phyloP scores from a whole-genome alignment of 2,113 vertebrate species.

The Myodes glareolus region DNA sequence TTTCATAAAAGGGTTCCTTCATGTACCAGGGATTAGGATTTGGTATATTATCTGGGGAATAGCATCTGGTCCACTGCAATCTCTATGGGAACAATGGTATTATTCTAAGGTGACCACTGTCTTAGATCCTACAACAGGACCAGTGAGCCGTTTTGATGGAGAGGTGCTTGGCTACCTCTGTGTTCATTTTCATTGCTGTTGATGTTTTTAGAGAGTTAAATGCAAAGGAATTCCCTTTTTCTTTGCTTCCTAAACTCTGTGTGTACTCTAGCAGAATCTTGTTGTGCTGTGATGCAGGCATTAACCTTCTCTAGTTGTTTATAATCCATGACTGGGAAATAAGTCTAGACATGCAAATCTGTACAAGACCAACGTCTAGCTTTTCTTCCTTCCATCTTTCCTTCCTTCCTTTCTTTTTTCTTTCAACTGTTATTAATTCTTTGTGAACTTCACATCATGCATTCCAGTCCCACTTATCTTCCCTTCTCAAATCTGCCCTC shows the following conservation, averaged over 20 bases:
- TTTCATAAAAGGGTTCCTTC: background rate
- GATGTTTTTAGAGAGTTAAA: background rate
- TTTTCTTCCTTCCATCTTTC: no score
- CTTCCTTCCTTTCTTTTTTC: no score
- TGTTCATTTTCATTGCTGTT: background rate
- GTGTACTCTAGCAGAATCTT: background rate
- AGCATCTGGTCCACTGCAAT: background rate
- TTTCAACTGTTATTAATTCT: background rate
- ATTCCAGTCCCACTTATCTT: background rate
- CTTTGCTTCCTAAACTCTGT: background rate
- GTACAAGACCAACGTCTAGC: background rate
- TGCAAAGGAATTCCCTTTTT: background rate
- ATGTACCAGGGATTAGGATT: background rate
- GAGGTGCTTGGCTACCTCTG: background rate
- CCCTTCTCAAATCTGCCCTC: background rate
- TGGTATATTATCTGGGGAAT: background rate
- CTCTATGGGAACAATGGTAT: background rate
- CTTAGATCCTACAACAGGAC: background rate
- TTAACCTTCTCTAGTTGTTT: background rate
- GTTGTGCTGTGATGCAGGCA: background rate
- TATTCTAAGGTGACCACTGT: background rate
- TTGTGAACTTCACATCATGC: background rate
- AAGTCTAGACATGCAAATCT: background rate
- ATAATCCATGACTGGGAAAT: background rate
- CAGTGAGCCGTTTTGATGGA: background rate